phyloP scores from a whole-genome alignment of 2,888 invertebrate genomes.

The Acleris literana region DNA sequence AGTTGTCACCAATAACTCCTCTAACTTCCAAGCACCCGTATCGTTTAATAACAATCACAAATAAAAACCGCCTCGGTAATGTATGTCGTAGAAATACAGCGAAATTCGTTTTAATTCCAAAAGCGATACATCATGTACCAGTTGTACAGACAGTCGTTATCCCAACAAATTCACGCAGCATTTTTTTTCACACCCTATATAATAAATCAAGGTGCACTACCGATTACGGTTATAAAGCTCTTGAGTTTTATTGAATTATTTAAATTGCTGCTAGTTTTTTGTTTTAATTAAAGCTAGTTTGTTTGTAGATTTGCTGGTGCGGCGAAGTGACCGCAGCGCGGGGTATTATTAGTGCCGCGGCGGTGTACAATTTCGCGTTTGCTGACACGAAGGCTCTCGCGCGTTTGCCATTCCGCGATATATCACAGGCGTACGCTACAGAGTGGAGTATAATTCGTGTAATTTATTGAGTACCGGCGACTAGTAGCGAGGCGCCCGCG shows the following conservation, averaged over 20 bases:
- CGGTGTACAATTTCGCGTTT: constrained; percentile 76
- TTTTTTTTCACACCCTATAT: constrained; percentile 14
- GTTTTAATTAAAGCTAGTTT: constrained; percentile 28
- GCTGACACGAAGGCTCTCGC: constrained; percentile 69
- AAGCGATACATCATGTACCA: constrained; percentile 26
- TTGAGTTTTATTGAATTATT: constrained; percentile 29
- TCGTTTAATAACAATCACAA: constrained; percentile 77
- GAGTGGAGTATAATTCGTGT: constrained; percentile 81
- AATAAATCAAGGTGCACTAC: constrained; percentile 33
- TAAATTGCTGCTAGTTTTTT: constrained; percentile 8
- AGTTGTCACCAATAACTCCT: constrained; percentile 65
- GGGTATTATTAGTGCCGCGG: constrained; percentile 63
- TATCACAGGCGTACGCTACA: constrained; percentile 74
- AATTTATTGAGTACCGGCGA: constrained; percentile 73
- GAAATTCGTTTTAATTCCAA: constrained; percentile 31
- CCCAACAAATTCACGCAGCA: constrained; percentile 15
- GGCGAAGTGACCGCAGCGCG: constrained; percentile 39
- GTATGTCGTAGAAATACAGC: constrained; percentile 40
- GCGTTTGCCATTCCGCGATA: constrained; percentile 72
- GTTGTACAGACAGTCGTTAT: constrained; percentile 11
- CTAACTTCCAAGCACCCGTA: constrained; percentile 62
- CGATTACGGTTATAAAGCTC: constrained; percentile 27
- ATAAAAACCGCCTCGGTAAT: constrained; percentile 61
- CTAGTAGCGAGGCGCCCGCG: constrained; percentile 70
- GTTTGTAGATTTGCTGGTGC: constrained; percentile 21